Conservation (phyloP, 2,888 invertebrate species). For the Tetranychus piercei region DNA sequence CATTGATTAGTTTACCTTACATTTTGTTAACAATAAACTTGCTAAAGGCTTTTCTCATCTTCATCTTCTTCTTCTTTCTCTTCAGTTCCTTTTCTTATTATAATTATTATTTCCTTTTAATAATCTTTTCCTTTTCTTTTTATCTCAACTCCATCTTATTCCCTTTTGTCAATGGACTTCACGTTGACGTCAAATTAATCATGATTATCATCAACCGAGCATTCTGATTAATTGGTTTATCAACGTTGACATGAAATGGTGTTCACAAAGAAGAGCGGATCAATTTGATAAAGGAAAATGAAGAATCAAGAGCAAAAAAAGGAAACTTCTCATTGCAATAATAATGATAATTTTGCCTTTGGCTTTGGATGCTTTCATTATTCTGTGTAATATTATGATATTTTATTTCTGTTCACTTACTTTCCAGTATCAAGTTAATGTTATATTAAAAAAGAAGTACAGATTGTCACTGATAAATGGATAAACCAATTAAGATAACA, state of each 20-base stretch:
- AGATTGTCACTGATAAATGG: background rate
- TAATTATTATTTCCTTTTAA: background rate
- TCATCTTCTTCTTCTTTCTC: background rate
- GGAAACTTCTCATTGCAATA: background rate
- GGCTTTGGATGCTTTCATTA: background rate
- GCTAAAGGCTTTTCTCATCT: background rate
- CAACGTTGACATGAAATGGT: background rate
- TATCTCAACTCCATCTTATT: background rate
- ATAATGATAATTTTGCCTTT: background rate
- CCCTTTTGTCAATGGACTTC: background rate
- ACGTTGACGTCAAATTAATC: conserved; percentile 1
- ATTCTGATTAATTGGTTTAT: conserved; percentile 1
- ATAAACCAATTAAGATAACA: background rate
- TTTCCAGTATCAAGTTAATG: background rate
- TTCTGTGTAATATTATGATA: background rate
- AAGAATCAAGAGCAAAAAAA: background rate
- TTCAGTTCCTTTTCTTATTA: background rate
- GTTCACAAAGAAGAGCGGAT: background rate
- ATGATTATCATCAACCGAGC: background rate
- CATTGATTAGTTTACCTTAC: background rate
- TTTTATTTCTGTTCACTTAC: background rate
- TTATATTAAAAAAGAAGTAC: background rate
- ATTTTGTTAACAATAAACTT: background rate
- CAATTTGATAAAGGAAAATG: background rate
- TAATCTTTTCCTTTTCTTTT: background rate